Percentiles rank a stretch among this genome's conserved stretches.
phyloP scores from a whole-genome alignment of 2,113 vertebrate species.

The Hyla sarda region DNA sequence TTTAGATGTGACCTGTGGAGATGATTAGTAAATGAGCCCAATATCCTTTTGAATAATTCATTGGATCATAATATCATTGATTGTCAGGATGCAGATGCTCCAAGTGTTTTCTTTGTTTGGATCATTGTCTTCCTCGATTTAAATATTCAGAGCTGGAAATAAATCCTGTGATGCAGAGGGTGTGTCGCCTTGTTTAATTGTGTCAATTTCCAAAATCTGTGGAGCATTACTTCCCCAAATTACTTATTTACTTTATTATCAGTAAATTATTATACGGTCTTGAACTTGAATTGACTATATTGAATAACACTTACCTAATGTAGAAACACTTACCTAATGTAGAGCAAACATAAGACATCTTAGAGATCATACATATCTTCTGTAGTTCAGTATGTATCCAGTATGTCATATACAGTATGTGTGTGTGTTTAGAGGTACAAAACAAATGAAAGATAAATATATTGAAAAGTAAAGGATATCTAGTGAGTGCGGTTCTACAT shows the following conservation, averaged over 20 bases:
- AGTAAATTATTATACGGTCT: conserved; percentile 38
- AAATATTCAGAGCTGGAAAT: conserved; percentile 2
- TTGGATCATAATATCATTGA: conserved; percentile 76
- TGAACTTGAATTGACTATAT: neutral
- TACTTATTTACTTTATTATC: conserved; percentile 21
- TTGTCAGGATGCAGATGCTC: conserved; percentile 80
- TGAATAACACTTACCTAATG: no score
- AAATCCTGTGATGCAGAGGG: conserved; percentile 30
- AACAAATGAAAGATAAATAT: no score
- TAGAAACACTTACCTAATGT: no score
- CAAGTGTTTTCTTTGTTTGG: conserved; percentile 67
- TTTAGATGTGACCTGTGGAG: conserved; percentile 77
- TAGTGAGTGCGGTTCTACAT: no score
- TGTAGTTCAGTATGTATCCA: neutral
- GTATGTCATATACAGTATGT: neutral
- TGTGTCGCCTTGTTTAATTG: conserved; percentile 41
- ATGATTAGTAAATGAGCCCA: conserved; percentile 79
- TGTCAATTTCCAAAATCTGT: conserved; percentile 50
- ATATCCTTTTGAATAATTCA: conserved; percentile 83
- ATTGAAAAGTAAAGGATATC: no score
- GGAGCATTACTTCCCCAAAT: conserved; percentile 38
- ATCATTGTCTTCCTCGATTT: conserved; percentile 40
- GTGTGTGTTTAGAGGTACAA: no score
- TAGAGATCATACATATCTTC: neutral
- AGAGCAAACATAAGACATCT: neutral